Evolutionary conservation across 2,888 invertebrate genomes (phyloP).

Genomic region (Corythucha ciliata): DNA sequence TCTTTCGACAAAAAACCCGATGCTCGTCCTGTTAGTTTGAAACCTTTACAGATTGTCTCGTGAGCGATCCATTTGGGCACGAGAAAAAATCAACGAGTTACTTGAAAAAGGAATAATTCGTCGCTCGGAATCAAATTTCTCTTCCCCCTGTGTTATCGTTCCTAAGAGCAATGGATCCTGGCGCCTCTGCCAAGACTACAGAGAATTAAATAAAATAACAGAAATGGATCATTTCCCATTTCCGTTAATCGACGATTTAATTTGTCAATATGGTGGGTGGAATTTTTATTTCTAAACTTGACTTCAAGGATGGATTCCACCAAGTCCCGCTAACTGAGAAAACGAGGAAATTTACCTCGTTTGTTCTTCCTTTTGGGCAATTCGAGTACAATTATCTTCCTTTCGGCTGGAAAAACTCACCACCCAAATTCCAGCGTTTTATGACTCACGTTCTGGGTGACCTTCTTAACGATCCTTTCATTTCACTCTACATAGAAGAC

Average conservation of each 20-base stretch:
- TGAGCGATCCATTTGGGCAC: no score
- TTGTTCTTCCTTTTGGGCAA: constrained; percentile 11
- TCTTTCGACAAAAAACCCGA: no score
- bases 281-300: constrained; percentile 1
- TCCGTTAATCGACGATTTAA: constrained; percentile 15
- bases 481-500: constrained; percentile 7
- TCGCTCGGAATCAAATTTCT: no score
- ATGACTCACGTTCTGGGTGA: background rate
- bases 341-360: background rate
- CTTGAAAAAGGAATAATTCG: no score
- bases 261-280: constrained; percentile 13
- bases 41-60: no score
- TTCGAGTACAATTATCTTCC: constrained; percentile 4
- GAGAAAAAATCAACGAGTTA: no score
- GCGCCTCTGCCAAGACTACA: constrained; percentile 15
- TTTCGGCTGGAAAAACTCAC: constrained; percentile 14
- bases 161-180: constrained; percentile 10
- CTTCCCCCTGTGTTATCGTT: no score
- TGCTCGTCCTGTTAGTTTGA: no score
- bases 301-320: background rate
- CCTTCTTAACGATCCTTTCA: constrained; percentile 1
- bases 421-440: background rate
- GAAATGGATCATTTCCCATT: constrained; percentile 15
- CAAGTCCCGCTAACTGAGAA: constrained; percentile 6
- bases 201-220: constrained; percentile 5